phyloP scores from a whole-genome alignment of 2,888 invertebrate genomes.

The Hirudinaria manillensis region DNA sequence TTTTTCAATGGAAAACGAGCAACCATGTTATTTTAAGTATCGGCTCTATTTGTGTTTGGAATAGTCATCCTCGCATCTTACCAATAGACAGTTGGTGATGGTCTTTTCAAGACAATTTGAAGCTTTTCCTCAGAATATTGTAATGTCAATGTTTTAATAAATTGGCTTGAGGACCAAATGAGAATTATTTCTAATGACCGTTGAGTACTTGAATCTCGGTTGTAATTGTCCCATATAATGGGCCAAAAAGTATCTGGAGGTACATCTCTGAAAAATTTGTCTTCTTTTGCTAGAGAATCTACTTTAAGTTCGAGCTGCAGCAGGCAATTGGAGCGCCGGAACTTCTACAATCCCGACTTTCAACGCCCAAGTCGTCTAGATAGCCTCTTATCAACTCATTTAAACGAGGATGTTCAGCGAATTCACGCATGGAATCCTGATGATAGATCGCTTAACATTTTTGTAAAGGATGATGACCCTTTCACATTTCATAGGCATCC shows the following conservation, averaged over 20 bases:
- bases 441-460: constrained; percentile 92
- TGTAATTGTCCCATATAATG: constrained; percentile 30
- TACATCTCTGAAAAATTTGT: constrained; percentile 40
- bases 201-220: background rate
- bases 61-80: no score
- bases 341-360: constrained; percentile 46
- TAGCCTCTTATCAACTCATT: constrained; percentile 65
- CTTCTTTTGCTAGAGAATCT: constrained; percentile 41
- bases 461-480: constrained; percentile 97
- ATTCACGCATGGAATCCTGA: constrained; percentile 96
- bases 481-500: constrained; percentile 93
- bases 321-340: constrained; percentile 41
- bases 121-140: no score
- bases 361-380: constrained; percentile 88
- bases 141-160: no score
- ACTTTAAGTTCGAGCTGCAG: constrained; percentile 50
- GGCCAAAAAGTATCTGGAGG: constrained; percentile 61
- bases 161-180: no score
- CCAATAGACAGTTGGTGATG: no score
- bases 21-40: no score
- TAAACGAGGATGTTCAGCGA: constrained; percentile 75
- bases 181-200: no score
- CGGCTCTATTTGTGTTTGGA: no score
- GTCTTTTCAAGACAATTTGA: no score
- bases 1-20: no score